Conservation (phyloP, 1,140 invertebrate genomes). For the Lepidurus packardi region DNA sequence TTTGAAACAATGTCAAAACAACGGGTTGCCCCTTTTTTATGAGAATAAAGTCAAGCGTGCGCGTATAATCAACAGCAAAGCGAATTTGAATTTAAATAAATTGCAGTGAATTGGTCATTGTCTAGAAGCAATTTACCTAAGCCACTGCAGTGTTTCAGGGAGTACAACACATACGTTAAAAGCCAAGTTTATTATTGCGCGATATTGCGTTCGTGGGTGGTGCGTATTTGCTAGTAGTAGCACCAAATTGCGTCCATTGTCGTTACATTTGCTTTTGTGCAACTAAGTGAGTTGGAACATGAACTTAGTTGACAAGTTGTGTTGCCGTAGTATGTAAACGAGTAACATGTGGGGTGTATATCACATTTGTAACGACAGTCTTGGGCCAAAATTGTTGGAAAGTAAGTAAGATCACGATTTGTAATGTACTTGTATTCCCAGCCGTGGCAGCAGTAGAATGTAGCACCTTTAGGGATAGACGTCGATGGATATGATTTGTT, state of each 20-base stretch:
- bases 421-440: background rate
- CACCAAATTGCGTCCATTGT: background rate
- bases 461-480: background rate
- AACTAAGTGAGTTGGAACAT: background rate
- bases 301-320: background rate
- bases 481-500: background rate
- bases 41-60: too few species aligned
- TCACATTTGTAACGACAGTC: background rate
- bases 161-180: too few species aligned
- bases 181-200: too few species aligned
- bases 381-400: background rate
- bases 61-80: too few species aligned
- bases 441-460: background rate
- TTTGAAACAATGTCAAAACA: too few species aligned
- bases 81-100: too few species aligned
- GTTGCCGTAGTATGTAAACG: conserved; percentile 10
- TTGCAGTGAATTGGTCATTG: too few species aligned
- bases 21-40: too few species aligned
- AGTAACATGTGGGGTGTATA: background rate
- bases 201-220: too few species aligned
- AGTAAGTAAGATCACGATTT: background rate
- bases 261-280: conserved; percentile 8
- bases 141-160: too few species aligned
- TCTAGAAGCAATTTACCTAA: too few species aligned
- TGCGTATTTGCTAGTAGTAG: background rate